Evolutionary conservation across 2,888 invertebrate species (phyloP).

Genomic region (Troides aeacus): DNA sequence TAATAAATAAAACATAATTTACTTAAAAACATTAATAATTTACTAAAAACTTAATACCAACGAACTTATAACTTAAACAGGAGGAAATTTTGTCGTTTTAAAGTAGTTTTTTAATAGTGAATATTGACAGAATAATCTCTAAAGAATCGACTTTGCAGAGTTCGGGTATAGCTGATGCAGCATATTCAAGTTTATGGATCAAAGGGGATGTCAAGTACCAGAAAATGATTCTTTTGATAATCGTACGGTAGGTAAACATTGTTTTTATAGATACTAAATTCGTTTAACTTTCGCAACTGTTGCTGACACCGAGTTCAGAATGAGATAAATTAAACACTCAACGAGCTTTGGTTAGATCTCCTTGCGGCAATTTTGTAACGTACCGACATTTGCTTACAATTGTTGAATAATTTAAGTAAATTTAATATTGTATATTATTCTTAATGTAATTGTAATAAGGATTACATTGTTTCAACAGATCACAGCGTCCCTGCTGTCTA

Average conservation of each 20-base stretch:
- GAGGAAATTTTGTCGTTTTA: no score
- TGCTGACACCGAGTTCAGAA: no score
- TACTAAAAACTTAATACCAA: no score
- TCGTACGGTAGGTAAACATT: conserved; percentile 15
- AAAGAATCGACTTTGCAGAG: conserved; percentile 31
- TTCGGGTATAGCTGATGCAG: conserved; percentile 34
- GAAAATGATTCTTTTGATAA: conserved; percentile 36
- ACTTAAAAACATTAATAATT: no score
- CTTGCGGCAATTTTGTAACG: no score
- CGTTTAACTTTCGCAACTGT: neutral
- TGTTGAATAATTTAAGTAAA: neutral
- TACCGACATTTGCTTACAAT: no score
- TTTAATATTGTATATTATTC: neutral
- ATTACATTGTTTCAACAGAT: conserved; percentile 2
- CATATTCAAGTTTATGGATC: conserved; percentile 35
- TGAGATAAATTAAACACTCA: no score
- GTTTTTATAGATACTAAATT: neutral
- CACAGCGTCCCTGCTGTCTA: conserved; percentile 17
- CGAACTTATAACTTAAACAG: no score
- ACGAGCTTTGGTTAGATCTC: no score
- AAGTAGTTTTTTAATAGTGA: neutral
- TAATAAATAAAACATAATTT: no score
- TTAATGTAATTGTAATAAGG: neutral
- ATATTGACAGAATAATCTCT: neutral
- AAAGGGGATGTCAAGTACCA: conserved; percentile 31